Evolutionary conservation across 2,797 vertebrate genomes (phyloP), one percentile per base, ranked within the genome.

Genomic region (Rhinophrynus dorsalis): DNA sequence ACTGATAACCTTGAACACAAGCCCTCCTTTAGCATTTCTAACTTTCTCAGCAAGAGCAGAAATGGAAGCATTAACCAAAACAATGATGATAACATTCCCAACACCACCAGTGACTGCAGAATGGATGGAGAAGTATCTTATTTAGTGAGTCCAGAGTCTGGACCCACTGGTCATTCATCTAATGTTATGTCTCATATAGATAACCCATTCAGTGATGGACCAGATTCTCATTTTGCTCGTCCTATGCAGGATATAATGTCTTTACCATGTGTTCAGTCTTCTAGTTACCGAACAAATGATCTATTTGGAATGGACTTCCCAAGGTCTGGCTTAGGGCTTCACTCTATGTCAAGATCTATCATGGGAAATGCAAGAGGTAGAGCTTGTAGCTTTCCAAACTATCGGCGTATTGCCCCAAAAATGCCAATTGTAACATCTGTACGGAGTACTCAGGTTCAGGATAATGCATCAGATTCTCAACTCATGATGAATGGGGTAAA

Each of bases 321-420:
- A 12, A 90, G 86, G 35, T 94, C 94, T 0, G 90, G 92, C 59
- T 80, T 98, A 71, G 95, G 95, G 35, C 78, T 98, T 61, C 96
- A 97, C 69, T 94, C 94, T 0, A 77, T 95, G 18, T 93, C 92
- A 0, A 89, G 92, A 58, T 83, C 92, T 10, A 83, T 94, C 66
- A 90, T 93, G 79, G 91, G 89, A 4, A 87, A 87, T 0, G 84
- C 85, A 1, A 84, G 90, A 45, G 87, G 89, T 0, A 78, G 87
- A 0, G 82, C 86, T 0, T 84, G 37, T 18, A 88, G 82, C 61
- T 98, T 94, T 55, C 93, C 95, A 0, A 89, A 93, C 37, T 98
- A 94, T 79, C 93, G 97, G 5, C 97, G 95, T 9, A 98, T 98
- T 0, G 95, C 95, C 37, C 96, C 96, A 7, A 98, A 98, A 83